Base-by-base conservation (phyloP, 2,797 vertebrate species). In the Apogon hyalosoma region DNA sequence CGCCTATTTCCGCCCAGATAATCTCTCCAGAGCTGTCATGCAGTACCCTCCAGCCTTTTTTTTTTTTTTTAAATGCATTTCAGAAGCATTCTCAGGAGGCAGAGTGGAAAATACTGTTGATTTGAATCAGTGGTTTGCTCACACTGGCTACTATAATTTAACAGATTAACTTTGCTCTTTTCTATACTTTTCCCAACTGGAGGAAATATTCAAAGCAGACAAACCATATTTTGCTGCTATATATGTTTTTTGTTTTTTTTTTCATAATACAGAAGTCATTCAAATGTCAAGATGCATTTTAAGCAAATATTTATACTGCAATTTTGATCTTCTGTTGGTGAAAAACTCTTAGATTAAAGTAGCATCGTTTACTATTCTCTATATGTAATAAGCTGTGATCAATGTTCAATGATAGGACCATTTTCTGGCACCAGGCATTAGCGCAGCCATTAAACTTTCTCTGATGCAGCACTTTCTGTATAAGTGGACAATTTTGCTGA, bases 391-490 rank as follows among this genome's bases (percentile, higher is more conserved):
- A 63, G 45, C 71, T 65, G 60, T 79, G 84, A 89, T 90, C 86
- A 79, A 81, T 83, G 54, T 70, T 41, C 28, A 2, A 68, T 24
- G 75, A 88, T 75, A 59, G 72, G 77, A 70, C 51, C 63, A 46
- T 82, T 84, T 80, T 84, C 69, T 80, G 67, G 75, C 71, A 61
- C 59, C 63, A 43, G 70, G 79, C 83, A 79, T 84, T 75, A 80
- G 69, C 10, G 65, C 77, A 14, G 60, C 84, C 65, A 82, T 87
- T 88, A 83, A 75, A 81, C 73, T 80, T 84, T 61, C 73, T 87
- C 90, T 81, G 85, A 89, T 86, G 82, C 87, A 91, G 91, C 91
- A 90, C 87, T 91, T 90, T 90, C 78, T 24, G 31, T 48, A 51
- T 71, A 82, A 80, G 79, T 84, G 80, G 73, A 80, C 80, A 66